Percentiles rank a stretch among this genome's conserved stretches.
Conservation (phyloP, 2,797 vertebrate genomes). For the Danio kyathit region DNA sequence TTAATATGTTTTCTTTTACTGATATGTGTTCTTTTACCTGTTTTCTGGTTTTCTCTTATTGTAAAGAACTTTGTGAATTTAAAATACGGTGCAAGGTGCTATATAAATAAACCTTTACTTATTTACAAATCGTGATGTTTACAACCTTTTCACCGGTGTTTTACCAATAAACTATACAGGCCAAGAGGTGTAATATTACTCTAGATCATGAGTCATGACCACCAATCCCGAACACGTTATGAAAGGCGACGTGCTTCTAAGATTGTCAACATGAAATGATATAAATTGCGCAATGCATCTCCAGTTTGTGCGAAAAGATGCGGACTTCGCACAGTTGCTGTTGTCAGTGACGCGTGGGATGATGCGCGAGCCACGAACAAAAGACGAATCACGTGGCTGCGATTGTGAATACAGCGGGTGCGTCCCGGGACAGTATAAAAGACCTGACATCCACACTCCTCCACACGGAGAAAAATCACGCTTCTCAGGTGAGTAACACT, state of each 20-base stretch:
- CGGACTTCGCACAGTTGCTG: slow-evolving; percentile 41
- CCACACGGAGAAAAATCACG: slow-evolving; percentile 67
- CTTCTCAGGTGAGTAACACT: slow-evolving; percentile 74
- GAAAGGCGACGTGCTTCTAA: not conserved
- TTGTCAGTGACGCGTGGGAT: slow-evolving; percentile 27
- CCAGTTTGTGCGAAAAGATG: slow-evolving; percentile 16
- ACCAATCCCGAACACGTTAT: not conserved
- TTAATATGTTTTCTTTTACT: too few relatives aligned
- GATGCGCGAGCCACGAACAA: slow-evolving; percentile 51
- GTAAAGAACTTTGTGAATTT: too few relatives aligned
- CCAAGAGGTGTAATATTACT: not conserved
- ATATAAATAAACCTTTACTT: too few relatives aligned
- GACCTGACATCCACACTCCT: slow-evolving; percentile 11
- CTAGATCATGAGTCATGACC: not conserved
- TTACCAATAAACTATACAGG: not conserved
- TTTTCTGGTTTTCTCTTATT: too few relatives aligned
- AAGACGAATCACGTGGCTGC: slow-evolving; percentile 38
- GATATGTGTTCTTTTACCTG: too few relatives aligned
- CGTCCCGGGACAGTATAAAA: slow-evolving; percentile 73
- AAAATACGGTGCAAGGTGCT: too few relatives aligned
- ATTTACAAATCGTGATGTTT: too few relatives aligned
- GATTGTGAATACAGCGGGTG: slow-evolving; percentile 43
- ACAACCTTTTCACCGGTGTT: too few relatives aligned
- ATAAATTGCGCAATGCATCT: slow-evolving; percentile 16
- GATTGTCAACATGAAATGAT: not conserved